Evolutionary conservation across 2,888 invertebrate species (phyloP).

Genomic region (Phortica magna): DNA sequence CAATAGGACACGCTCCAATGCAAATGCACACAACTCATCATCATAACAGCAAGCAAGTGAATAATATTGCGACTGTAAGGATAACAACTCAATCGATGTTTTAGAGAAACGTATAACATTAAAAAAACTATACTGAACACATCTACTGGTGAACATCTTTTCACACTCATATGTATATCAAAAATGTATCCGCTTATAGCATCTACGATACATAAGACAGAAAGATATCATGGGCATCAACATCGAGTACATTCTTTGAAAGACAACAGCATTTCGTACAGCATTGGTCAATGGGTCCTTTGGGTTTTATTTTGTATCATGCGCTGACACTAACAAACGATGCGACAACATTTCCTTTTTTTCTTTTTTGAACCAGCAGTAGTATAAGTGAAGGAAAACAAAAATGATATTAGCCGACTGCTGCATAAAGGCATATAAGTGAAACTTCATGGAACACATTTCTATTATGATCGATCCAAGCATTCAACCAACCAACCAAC

Average conservation of each 20-base stretch:
- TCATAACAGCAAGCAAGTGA: too few relatives aligned
- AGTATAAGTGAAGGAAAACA: neutral
- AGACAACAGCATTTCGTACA: constrained; percentile 10
- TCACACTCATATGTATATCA: too few relatives aligned
- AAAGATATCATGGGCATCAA: constrained; percentile 49
- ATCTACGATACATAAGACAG: constrained; percentile 49
- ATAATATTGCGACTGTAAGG: too few relatives aligned
- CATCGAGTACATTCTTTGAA: constrained; percentile 22
- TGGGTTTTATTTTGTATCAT: constrained; percentile 44
- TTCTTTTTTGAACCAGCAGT: constrained; percentile 45
- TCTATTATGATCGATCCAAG: constrained; percentile 30
- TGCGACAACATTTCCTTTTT: constrained; percentile 48
- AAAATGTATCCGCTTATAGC: constrained; percentile 40
- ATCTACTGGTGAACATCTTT: too few relatives aligned
- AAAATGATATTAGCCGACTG: constrained; percentile 31
- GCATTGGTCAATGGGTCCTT: constrained; percentile 44
- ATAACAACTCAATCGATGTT: too few relatives aligned
- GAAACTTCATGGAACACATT: constrained; percentile 36
- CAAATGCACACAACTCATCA: too few relatives aligned
- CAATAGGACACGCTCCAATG: too few relatives aligned
- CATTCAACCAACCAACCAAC: constrained; percentile 2
- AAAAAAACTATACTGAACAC: too few relatives aligned
- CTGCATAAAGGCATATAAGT: constrained; percentile 44
- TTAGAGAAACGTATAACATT: too few relatives aligned
- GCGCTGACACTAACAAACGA: constrained; percentile 57